phyloP scores from a whole-genome alignment of 2,113 vertebrate species.

The Vulpes lagopus region DNA sequence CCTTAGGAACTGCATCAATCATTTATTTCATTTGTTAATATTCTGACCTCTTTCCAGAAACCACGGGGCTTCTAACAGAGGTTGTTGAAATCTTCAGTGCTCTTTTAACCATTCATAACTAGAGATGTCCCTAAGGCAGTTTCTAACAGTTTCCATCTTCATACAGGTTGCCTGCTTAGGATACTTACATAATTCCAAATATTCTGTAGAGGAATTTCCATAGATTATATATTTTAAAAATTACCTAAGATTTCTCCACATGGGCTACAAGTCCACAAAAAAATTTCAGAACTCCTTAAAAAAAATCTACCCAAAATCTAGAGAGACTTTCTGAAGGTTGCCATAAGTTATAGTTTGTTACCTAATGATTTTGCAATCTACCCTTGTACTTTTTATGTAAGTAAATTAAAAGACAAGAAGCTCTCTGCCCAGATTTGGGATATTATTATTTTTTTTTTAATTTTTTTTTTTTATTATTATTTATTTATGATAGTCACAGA shows the following conservation, averaged over 20 bases:
- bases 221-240: neutral
- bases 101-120: conserved; percentile 10
- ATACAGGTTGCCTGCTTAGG: neutral
- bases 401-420: neutral
- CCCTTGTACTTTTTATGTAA: neutral
- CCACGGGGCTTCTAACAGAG: neutral
- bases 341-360: neutral
- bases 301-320: neutral
- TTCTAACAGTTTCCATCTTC: neutral
- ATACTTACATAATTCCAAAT: neutral
- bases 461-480: too few relatives aligned
- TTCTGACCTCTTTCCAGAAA: conserved; percentile 49
- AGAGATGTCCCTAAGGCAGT: neutral
- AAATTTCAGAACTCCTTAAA: neutral
- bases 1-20: conserved; percentile 33
- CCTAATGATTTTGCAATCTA: neutral
- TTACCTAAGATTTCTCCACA: neutral
- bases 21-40: conserved; percentile 39
- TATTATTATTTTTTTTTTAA: too few relatives aligned
- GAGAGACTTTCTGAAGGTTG: neutral
- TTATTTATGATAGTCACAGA: too few relatives aligned
- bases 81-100: conserved; percentile 18
- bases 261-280: neutral
- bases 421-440: neutral
- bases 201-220: neutral